Evolutionary conservation across 2,888 invertebrate genomes (phyloP).

Genomic region (Chrysolina americana): DNA sequence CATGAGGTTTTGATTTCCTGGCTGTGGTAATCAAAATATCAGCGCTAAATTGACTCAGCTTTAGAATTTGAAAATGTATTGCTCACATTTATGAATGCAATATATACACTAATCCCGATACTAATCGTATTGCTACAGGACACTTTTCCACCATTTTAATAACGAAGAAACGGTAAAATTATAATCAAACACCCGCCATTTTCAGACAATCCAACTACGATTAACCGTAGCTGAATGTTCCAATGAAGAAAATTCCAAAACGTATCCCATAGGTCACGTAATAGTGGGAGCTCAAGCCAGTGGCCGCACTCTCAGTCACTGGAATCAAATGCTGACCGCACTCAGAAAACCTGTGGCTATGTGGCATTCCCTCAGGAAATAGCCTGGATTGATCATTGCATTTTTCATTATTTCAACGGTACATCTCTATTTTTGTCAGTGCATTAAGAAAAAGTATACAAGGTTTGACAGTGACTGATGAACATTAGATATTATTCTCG

Average conservation of each 20-base stretch:
- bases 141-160: too few relatives aligned
- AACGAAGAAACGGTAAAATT: too few relatives aligned
- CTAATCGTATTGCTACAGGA: too few relatives aligned
- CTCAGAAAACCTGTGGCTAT: slow-evolving; percentile 86
- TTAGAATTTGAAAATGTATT: too few relatives aligned
- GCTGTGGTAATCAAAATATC: too few relatives aligned
- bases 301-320: slow-evolving; percentile 82
- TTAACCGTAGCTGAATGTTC: slow-evolving; percentile 75
- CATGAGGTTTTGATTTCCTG: too few relatives aligned
- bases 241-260: slow-evolving; percentile 70
- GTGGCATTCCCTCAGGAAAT: slow-evolving; percentile 84
- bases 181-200: slow-evolving; percentile 29
- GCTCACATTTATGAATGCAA: too few relatives aligned
- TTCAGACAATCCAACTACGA: slow-evolving; percentile 81
- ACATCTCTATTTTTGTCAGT: background rate
- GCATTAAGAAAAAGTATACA: background rate
- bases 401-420: background rate
- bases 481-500: background rate
- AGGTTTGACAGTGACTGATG: background rate
- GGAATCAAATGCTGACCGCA: slow-evolving; percentile 88
- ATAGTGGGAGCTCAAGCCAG: slow-evolving; percentile 82
- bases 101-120: too few relatives aligned
- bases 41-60: too few relatives aligned
- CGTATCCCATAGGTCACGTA: slow-evolving; percentile 83
- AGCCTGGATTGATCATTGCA: slow-evolving; percentile 43